Evolutionary conservation across 2,888 invertebrate genomes (phyloP), one percentile per base, ranked within the genome.

Genomic region (Antitype chi): DNA sequence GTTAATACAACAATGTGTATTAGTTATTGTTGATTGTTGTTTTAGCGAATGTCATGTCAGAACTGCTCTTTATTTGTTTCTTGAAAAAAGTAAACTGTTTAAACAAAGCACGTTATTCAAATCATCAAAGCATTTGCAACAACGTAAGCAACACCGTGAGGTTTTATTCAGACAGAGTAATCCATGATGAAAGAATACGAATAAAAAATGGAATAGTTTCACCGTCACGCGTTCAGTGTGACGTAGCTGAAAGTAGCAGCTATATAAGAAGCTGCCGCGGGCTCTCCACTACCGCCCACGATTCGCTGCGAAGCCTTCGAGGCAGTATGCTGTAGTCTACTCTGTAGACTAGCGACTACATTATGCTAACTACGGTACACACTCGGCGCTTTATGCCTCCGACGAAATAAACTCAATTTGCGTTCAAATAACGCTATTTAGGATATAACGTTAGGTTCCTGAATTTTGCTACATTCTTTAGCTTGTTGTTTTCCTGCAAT

Each of bases 361-460:
- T 88, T 88, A 86, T 84, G 88, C 76, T 86, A 88, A 86, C 88
- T 83, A 80, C 70, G 62, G 74, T 67, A 76, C 71, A 67, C 80
- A 74, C 70, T 76, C 70, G 59, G 49, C 70, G 79, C 71, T 83
- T 86, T 83, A 84, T 86, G 69, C 68, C 47, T 68, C 64, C 71
- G 74, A 78, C 83, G 80, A 79, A 84, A 86, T 87, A 87, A 87
- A 88, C 81, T 81, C 79, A 84, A 88, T 88, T 88, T 88, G 78
- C 68, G 72, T 81, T 71, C 62, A 77, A 81, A 84, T 79, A 81
- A 77, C 79, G 86, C 68, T 60, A 68, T 82, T 82, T 82, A 70
- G 55, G n/a, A 86, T 52, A 68, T 60, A 60, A 68, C 63, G 77
- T 74, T 67, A 28, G 13, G 11, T 62, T 68, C 49, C 47, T 38